Percentiles rank a stretch among this genome's conserved stretches.
Conservation (phyloP, 2,113 vertebrate genomes). For the Nycticryphes semicollaris region DNA sequence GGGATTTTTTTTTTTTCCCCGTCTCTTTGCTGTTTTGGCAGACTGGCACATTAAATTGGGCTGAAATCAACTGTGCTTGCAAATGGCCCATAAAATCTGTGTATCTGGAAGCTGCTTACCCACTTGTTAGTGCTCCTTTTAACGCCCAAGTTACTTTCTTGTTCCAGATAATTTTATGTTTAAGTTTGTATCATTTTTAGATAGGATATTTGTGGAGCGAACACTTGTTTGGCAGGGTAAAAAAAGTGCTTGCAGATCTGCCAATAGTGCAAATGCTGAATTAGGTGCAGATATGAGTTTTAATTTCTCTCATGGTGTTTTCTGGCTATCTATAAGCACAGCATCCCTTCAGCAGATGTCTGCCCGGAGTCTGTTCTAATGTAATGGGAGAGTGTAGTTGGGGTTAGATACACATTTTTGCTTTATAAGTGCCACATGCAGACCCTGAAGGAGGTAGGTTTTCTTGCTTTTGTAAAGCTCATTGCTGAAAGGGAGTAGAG, state of each 20-base stretch:
- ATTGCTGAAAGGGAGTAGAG: neutral
- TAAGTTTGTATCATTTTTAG: constrained; percentile 29
- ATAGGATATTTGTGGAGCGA: neutral
- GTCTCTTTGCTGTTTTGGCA: neutral
- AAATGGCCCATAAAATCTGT: constrained; percentile 24
- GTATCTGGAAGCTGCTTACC: constrained; percentile 24
- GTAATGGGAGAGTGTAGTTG: neutral
- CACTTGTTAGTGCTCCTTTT: constrained; percentile 33
- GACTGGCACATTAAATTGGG: constrained; percentile 21
- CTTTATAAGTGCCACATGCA: neutral
- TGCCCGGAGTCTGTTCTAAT: neutral
- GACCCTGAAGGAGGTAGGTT: neutral
- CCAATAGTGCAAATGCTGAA: neutral
- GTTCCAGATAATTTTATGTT: constrained; percentile 23
- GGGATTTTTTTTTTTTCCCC: neutral
- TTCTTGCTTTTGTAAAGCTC: constrained; percentile 1
- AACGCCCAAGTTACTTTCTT: constrained; percentile 19
- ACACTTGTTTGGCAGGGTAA: constrained; percentile 4
- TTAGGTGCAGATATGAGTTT: constrained; percentile 26
- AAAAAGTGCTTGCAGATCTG: constrained; percentile 5
- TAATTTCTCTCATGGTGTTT: neutral
- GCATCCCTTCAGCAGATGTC: constrained; percentile 37
- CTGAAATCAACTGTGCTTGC: constrained; percentile 28
- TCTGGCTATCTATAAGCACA: constrained; percentile 18
- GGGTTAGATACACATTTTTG: constrained; percentile 19